Evolutionary conservation across 2,888 invertebrate genomes (phyloP).

Genomic region (Gari tellinella): DNA sequence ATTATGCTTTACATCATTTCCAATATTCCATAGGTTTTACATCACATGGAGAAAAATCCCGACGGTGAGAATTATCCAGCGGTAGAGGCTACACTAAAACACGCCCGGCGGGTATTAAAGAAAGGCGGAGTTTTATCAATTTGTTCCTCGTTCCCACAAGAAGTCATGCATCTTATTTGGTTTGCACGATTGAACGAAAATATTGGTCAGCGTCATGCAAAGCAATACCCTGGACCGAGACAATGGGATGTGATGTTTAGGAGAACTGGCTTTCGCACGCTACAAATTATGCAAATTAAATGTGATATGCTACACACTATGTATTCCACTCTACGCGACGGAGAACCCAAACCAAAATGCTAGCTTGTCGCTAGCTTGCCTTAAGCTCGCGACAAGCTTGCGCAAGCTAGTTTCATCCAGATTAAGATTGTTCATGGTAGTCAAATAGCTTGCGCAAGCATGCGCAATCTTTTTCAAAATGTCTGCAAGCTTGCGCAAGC

Average conservation of each 20-base stretch:
- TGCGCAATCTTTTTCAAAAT: no score
- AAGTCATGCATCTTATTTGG: background rate
- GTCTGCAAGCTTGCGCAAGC: no score
- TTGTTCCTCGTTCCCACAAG: conserved; percentile 1
- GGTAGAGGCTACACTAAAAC: conserved; percentile 17
- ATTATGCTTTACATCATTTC: no score
- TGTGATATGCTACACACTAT: no score
- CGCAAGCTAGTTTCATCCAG: no score
- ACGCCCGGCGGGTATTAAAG: conserved; percentile 22
- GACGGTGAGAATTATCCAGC: conserved; percentile 30
- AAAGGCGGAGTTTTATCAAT: conserved; percentile 20
- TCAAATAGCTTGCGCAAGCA: no score
- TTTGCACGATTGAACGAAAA: conserved; percentile 11
- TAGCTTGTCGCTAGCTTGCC: no score
- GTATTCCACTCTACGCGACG: no score
- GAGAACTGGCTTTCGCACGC: background rate
- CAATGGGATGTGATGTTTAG: conserved; percentile 3
- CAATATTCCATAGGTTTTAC: conserved; percentile 36
- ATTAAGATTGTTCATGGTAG: no score
- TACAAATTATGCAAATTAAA: no score
- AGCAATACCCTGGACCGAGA: conserved; percentile 3
- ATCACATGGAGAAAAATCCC: conserved; percentile 25
- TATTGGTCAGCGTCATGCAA: conserved; percentile 5
- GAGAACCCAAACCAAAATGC: no score
- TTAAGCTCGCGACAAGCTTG: no score